Percentiles rank a stretch among this genome's conserved stretches.
phyloP scores from a whole-genome alignment of 2,797 vertebrate genomes.

The Crenuchus spilurus region DNA sequence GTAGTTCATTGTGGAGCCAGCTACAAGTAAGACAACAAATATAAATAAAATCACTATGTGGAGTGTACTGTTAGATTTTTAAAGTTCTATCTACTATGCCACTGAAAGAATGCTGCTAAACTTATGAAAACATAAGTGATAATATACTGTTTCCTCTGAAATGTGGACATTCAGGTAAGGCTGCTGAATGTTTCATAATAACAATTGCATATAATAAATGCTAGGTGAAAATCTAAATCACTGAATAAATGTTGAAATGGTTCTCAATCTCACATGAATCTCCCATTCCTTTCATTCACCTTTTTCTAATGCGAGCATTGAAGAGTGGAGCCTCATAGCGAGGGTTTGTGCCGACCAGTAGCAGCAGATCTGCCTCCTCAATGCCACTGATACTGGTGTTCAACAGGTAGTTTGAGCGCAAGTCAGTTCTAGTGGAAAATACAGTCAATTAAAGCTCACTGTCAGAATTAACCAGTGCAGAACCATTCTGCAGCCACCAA shows the following conservation, averaged over 20 bases:
- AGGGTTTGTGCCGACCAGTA: slow-evolving; percentile 93
- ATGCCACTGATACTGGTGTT: slow-evolving; percentile 91
- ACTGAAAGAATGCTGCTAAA: background rate
- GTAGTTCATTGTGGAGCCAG: slow-evolving; percentile 96
- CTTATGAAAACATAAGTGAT: background rate
- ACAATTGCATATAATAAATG: background rate
- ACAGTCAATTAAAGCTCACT: background rate
- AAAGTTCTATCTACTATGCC: background rate
- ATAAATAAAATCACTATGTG: background rate
- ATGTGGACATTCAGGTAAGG: background rate
- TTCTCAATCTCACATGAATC: too few species aligned
- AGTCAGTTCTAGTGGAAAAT: slow-evolving; percentile 80
- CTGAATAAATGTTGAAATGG: background rate
- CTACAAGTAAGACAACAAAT: slow-evolving; percentile 67
- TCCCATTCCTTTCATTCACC: slow-evolving; percentile 53
- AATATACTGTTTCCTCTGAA: background rate
- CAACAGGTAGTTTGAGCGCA: slow-evolving; percentile 95
- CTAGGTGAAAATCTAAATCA: background rate
- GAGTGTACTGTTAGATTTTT: background rate
- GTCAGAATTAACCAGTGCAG: background rate
- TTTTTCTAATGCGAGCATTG: slow-evolving; percentile 89
- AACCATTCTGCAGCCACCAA: background rate
- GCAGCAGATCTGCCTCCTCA: slow-evolving; percentile 90
- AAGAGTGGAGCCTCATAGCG: slow-evolving; percentile 95
- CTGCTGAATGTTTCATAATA: background rate